Base-by-base conservation (phyloP, 2,888 invertebrate genomes). In the Aspidiotus rigidus region DNA sequence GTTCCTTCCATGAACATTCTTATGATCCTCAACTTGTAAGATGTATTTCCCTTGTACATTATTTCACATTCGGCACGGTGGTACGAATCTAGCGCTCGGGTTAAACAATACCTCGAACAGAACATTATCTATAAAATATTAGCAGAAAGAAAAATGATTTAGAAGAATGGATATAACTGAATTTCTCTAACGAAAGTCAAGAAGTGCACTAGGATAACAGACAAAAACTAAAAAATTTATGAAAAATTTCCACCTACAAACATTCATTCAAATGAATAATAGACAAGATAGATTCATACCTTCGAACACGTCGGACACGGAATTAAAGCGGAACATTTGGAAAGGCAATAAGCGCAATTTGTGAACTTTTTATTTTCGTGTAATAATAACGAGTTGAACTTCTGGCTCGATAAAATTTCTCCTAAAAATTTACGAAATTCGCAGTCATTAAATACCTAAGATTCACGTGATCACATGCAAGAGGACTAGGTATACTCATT, bases 401-500 rank as follows among this genome's bases (percentile, higher is more conserved):
- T 81, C 78, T 95, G 94, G 60, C 87, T 80, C 1, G 84, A 85
- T 53, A 95, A 77, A 8, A 92, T 79, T 77, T 93, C 90, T 13
- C 83, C 82, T 77, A 71, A 16, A 72, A 71, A 55, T n/a, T 28
- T 28, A 28, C 28, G 5, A 28, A 28, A 28, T 3, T 28, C 5
- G 28, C 28, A 28, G 28, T 28, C 28, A 28, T 28, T 5, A 28
- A 28, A 28, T 5, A 5, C 28, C 2, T 28, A 5, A 1, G 2
- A 3, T 28, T 28, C 28, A 28, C 28, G 28, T n/a, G n/a, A n/a
- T n/a, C n/a, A n/a, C n/a, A n/a, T n/a, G n/a, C n/a, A n/a, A n/a
- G n/a, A n/a, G n/a, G n/a, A n/a, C n/a, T n/a, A n/a, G n/a, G n/a
- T n/a, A n/a, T n/a, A n/a, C n/a, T n/a, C n/a, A n/a, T n/a, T n/a